A percentile compares a stretch with the other conserved stretches of the same genome.
phyloP scores from a whole-genome alignment of 1,140 invertebrate genomes.

The Lepidurus apus region DNA sequence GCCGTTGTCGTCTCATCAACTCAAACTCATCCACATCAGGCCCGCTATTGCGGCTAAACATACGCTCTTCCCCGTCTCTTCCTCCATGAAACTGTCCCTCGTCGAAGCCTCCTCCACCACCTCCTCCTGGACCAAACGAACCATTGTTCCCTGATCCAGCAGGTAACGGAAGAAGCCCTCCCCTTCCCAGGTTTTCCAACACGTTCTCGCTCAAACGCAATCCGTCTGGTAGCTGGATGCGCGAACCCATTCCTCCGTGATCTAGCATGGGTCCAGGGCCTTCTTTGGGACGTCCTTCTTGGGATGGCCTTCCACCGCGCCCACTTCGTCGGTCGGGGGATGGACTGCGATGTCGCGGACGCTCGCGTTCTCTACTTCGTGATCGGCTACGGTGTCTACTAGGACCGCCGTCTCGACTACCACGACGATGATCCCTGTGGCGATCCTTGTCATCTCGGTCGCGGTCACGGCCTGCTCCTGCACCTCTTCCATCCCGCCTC shows the following conservation, averaged over 20 bases:
- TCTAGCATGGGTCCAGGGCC: conserved; percentile 35
- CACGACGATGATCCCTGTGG: conserved; percentile 43
- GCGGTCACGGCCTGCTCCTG: conserved; percentile 23
- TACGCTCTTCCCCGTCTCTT: conserved; percentile 39
- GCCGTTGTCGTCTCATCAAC: conserved; percentile 31
- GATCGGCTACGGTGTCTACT: conserved; percentile 36
- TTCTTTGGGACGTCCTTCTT: conserved; percentile 37
- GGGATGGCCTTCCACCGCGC: conserved; percentile 29
- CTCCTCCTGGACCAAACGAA: background rate
- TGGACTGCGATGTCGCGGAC: conserved; percentile 35
- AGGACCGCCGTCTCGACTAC: conserved; percentile 42
- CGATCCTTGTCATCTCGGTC: conserved; percentile 44
- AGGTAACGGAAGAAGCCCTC: background rate
- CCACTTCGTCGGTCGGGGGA: conserved; percentile 36
- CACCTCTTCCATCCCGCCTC: conserved; percentile 14
- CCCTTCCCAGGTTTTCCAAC: background rate
- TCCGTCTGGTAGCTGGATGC: background rate
- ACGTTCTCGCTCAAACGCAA: background rate
- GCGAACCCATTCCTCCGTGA: conserved; percentile 26
- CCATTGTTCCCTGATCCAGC: background rate
- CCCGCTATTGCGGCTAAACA: conserved; percentile 36
- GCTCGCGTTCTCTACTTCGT: conserved; percentile 34
- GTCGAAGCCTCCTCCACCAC: conserved; percentile 33
- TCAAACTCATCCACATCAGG: conserved; percentile 31
- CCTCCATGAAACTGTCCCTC: conserved; percentile 35